Evolutionary conservation across 2,888 invertebrate species (phyloP).

Genomic region (Meganola albula): DNA sequence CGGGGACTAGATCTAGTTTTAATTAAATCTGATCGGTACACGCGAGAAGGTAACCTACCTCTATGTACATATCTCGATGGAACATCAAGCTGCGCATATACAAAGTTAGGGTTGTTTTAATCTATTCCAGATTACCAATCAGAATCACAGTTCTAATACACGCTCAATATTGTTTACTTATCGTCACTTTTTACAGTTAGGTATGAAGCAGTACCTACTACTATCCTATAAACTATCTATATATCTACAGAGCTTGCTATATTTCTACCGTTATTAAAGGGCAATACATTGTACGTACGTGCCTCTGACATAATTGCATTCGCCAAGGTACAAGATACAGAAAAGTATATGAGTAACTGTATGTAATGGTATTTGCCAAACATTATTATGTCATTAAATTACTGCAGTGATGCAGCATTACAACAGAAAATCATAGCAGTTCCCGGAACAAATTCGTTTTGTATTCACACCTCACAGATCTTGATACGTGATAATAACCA

Average conservation of each 20-base stretch:
- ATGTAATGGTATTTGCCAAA: slow-evolving; percentile 34
- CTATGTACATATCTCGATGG: no score
- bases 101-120: no score
- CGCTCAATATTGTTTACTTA: no score
- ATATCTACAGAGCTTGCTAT: slow-evolving; percentile 68
- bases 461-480: slow-evolving; percentile 58
- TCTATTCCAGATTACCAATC: no score
- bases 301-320: slow-evolving; percentile 61
- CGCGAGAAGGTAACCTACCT: no score
- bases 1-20: no score
- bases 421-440: slow-evolving; percentile 32
- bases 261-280: slow-evolving; percentile 68
- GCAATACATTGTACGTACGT: slow-evolving; percentile 66
- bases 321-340: slow-evolving; percentile 42
- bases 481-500: slow-evolving; percentile 46
- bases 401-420: slow-evolving; percentile 27
- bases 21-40: background rate
- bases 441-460: slow-evolving; percentile 42
- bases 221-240: slow-evolving; percentile 45
- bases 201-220: slow-evolving; percentile 49
- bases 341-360: slow-evolving; percentile 44
- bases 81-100: no score
- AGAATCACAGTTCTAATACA: no score
- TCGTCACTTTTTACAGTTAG: slow-evolving; percentile 73
- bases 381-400: slow-evolving; percentile 32